A percentile compares a stretch with the other conserved stretches of the same genome.
phyloP scores from a whole-genome alignment of 2,797 vertebrate genomes.

The Mormyrops boulengeri region DNA sequence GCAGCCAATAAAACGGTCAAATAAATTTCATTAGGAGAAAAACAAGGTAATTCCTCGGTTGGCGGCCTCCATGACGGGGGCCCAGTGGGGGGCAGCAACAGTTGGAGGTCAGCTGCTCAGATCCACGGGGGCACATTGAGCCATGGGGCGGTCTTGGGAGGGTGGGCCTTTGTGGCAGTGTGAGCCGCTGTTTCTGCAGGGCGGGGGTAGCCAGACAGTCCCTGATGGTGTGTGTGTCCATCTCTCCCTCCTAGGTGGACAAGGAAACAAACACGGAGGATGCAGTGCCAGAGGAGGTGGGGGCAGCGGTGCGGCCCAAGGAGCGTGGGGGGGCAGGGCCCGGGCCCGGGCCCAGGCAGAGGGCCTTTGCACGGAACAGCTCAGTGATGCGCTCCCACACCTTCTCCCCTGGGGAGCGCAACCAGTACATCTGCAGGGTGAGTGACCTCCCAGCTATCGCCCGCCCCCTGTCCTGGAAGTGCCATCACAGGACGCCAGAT shows the following conservation, averaged over 20 bases:
- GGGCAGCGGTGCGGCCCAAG: slow-evolving; percentile 57
- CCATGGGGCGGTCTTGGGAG: neutral
- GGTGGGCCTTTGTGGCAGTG: neutral
- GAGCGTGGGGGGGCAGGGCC: slow-evolving; percentile 54
- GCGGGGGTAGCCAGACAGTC: neutral
- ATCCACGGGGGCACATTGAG: neutral
- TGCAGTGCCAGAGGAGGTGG: neutral
- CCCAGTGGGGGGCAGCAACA: neutral
- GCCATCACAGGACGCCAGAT: neutral
- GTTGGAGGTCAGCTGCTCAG: neutral
- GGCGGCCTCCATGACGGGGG: neutral
- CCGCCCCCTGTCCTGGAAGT: neutral
- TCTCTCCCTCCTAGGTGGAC: slow-evolving; percentile 55
- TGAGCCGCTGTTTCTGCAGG: neutral
- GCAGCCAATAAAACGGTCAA: neutral
- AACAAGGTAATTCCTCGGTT: slow-evolving; percentile 9
- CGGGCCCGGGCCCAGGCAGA: slow-evolving; percentile 54
- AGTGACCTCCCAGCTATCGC: slow-evolving; percentile 30
- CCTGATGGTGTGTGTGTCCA: neutral
- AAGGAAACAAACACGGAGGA: slow-evolving; percentile 74
- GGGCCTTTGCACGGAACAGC: slow-evolving; percentile 63
- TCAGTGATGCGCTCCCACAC: slow-evolving; percentile 75
- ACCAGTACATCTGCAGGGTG: slow-evolving; percentile 75
- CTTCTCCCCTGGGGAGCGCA: slow-evolving; percentile 72
- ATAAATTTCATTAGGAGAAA: slow-evolving; percentile 15